Evolutionary conservation across 2,888 invertebrate species (phyloP), one percentile per base, ranked within the genome.

Genomic region (Siphlonurus alternatus): DNA sequence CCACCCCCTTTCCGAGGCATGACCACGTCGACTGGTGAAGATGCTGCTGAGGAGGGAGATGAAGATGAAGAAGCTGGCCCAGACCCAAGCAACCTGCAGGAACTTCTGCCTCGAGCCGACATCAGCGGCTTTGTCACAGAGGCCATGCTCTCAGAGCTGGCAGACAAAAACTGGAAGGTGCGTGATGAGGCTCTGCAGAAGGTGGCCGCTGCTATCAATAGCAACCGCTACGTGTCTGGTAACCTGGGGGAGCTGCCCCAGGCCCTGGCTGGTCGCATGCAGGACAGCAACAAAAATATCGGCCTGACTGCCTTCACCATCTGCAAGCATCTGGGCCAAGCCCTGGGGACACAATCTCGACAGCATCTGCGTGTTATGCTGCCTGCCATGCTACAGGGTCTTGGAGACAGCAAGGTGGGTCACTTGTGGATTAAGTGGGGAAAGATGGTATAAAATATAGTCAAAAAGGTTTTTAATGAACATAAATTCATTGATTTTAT

Each of bases 141-240:
- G 69, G 76, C 84, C 0, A 76, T 96, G 1, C 76, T 95, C 2
- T 84, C 81, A 5, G 92, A 95, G 75, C 80, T 94, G 69, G 81
- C 83, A 23, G 93, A 94, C 74, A 93, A 92, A 76, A 92, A 92
- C 76, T 97, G 96, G 96, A 96, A 96, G 80, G 87, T 81, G 2
- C 80, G 89, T 65, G 86, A 84, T 69, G 89, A 90, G 76, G 89
- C 84, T 0, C 73, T 91, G 22, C 83, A 82, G 68, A 88, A 89
- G 76, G 77, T 93, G 19, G 83, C 80, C 64, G 80, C 79, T 0
- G 85, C 93, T 56, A 78, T 93, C 51, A 81, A 77, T 20, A 89
- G 86, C 63, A 87, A 89, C 0, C 86, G 89, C 69, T 83, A 89
- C 7, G 90, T 97, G 67, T 91, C 89, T 70, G 78, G 89, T 0